phyloP scores from a whole-genome alignment of 1,140 invertebrate species.

The Armadillidium nasatum region DNA sequence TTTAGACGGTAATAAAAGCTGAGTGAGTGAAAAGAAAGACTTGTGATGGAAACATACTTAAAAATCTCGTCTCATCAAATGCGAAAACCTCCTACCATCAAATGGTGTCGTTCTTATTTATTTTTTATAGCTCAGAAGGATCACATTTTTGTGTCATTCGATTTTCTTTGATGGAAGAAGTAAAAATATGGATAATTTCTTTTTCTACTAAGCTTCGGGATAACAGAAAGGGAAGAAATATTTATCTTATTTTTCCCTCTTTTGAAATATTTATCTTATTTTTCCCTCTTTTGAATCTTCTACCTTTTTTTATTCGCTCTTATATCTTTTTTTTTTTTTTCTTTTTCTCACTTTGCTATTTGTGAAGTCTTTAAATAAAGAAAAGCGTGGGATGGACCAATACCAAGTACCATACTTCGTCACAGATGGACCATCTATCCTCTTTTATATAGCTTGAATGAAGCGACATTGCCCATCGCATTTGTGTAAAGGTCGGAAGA shows the following conservation, averaged over 20 bases:
- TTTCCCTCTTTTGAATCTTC: slow-evolving; percentile 15
- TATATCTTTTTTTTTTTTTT: neutral
- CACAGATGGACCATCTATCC: neutral
- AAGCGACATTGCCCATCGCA: neutral
- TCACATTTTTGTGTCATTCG: neutral
- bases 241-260: neutral
- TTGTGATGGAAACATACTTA: neutral
- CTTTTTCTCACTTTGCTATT: neutral
- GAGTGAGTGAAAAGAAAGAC: slow-evolving; percentile 1
- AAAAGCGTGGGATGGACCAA: neutral
- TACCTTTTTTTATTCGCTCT: neutral
- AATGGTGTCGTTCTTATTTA: slow-evolving; percentile 8
- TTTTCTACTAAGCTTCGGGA: neutral
- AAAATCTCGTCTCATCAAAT: neutral
- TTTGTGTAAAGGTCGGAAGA: slow-evolving; percentile 7
- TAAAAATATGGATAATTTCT: neutral
- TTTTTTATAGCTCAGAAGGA: neutral
- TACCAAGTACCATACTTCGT: neutral
- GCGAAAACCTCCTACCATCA: neutral
- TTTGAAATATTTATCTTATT: neutral
- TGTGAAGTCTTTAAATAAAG: neutral
- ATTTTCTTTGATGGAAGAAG: neutral
- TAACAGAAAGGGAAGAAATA: neutral
- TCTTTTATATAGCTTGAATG: slow-evolving; percentile 3
- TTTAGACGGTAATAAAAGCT: neutral